Evolutionary conservation across 2,797 vertebrate genomes (phyloP).

Genomic region (Notoglanidium macrostoma): DNA sequence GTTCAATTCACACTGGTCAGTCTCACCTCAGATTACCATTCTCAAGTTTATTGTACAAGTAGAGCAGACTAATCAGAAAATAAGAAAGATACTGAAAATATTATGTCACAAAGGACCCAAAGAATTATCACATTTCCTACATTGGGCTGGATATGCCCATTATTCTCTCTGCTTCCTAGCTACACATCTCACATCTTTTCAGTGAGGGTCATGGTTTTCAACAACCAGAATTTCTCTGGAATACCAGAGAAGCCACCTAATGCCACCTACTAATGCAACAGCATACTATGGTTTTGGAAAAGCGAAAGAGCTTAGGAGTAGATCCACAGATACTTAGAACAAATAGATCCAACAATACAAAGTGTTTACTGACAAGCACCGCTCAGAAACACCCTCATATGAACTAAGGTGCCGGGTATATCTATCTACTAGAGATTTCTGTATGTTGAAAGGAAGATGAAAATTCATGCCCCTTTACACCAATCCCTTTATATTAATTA

Average conservation of each 20-base stretch:
- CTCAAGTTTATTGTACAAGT: not conserved
- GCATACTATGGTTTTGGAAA: not conserved
- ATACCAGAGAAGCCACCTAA: not conserved
- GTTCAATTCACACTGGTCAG: not conserved
- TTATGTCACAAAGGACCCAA: not conserved
- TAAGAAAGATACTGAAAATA: not conserved
- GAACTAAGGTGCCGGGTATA: not conserved
- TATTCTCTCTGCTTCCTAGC: not conserved
- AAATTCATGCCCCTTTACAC: not conserved
- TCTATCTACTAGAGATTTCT: not conserved
- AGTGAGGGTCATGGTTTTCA: not conserved
- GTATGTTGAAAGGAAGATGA: not conserved
- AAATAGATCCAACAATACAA: not conserved
- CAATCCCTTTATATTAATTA: not conserved
- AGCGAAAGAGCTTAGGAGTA: not conserved
- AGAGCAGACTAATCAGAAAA: not conserved
- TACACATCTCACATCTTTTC: not conserved
- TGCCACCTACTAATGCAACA: not conserved
- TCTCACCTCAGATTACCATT: not conserved
- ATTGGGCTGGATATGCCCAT: not conserved
- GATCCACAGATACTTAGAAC: not conserved
- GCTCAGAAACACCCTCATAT: not conserved
- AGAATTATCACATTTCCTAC: not conserved
- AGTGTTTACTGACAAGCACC: not conserved
- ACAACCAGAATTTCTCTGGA: not conserved